Evolutionary conservation across 2,113 vertebrate genomes (phyloP).

Genomic region (Neogale vison): DNA sequence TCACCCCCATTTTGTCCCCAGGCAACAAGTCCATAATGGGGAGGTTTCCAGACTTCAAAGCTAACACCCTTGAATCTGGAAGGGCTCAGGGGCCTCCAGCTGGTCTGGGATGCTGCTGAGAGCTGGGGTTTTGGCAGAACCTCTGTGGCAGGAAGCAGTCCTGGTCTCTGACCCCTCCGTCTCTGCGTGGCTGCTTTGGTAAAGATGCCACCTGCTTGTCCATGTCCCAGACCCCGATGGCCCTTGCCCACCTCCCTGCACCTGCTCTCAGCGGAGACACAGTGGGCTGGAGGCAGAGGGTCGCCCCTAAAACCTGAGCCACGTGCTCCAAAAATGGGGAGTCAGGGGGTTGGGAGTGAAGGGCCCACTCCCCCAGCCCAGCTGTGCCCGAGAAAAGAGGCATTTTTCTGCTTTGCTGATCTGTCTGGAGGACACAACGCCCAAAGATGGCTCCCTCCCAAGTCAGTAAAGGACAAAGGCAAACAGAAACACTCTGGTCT

Average conservation of each 20-base stretch:
- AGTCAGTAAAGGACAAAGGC: not conserved
- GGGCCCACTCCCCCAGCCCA: not conserved
- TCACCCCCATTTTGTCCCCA: not conserved
- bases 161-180: not conserved
- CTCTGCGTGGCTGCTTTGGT: not conserved
- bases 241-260: not conserved
- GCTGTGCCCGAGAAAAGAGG: not conserved
- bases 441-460: not conserved
- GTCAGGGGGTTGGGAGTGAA: not conserved
- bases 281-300: accelerated
- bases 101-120: accelerated
- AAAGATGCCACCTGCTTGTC: accelerated
- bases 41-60: not conserved
- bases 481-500: accelerated
- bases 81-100: not conserved
- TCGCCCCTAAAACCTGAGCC: accelerated
- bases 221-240: accelerated
- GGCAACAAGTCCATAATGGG: not conserved
- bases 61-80: not conserved
- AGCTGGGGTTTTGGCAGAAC: accelerated
- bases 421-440: not conserved
- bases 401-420: not conserved
- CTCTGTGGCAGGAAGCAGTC: accelerated
- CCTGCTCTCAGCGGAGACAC: not conserved
- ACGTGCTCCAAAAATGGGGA: accelerated